Percentiles rank a stretch among this genome's conserved stretches.
phyloP scores from a whole-genome alignment of 2,888 invertebrate species.

The Tenthredo amoena region DNA sequence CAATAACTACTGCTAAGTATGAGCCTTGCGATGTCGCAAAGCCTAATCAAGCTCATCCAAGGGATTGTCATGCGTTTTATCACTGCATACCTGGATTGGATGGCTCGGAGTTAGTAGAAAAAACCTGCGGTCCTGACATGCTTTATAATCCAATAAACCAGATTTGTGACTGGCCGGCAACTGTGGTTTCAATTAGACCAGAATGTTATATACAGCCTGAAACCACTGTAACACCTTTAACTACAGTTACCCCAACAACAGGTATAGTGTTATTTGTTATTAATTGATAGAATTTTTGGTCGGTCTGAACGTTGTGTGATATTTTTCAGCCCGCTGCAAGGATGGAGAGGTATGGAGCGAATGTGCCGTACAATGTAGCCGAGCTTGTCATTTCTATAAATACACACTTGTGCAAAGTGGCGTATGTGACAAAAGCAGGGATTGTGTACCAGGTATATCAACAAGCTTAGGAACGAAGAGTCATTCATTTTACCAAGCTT shows the following conservation, averaged over 20 bases:
- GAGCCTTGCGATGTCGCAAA: constrained; percentile 77
- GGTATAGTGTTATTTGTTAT: neutral
- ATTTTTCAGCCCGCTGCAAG: constrained; percentile 60
- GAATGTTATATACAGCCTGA: constrained; percentile 78
- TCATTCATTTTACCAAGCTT: neutral
- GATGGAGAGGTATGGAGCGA: constrained; percentile 82
- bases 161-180: constrained; percentile 84
- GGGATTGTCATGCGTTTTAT: constrained; percentile 85
- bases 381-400: constrained; percentile 85
- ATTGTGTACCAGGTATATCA: constrained; percentile 74
- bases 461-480: neutral
- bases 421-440: constrained; percentile 67
- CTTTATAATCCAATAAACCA: constrained; percentile 84
- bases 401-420: constrained; percentile 70
- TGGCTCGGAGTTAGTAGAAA: constrained; percentile 81
- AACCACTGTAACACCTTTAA: constrained; percentile 51
- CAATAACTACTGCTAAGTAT: constrained; percentile 47
- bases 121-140: constrained; percentile 83
- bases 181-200: constrained; percentile 81
- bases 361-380: constrained; percentile 87
- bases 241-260: constrained; percentile 25
- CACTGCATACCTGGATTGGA: constrained; percentile 81
- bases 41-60: constrained; percentile 83
- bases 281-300: neutral
- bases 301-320: neutral